These are phyloP conservation scores for Diabrotica virgifera DNA, from an alignment of 1,140 invertebrate species.

Conservation along the genomic window DNA sequence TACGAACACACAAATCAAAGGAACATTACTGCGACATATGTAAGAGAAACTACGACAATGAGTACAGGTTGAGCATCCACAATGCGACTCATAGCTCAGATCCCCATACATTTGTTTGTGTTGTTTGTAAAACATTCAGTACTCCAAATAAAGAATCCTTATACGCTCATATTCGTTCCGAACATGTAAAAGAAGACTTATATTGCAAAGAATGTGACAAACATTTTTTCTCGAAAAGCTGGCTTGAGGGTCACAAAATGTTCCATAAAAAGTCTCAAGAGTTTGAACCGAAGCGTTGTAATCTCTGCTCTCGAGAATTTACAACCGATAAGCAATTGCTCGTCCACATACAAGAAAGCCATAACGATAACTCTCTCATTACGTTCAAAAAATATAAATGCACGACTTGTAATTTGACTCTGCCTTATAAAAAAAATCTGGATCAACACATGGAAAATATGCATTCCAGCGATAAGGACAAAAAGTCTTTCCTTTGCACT, in stretches of 20 bases:
- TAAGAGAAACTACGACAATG: neutral
- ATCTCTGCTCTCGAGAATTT: neutral
- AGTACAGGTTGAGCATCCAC: neutral
- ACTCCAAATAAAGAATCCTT: neutral
- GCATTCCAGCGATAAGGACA: neutral
- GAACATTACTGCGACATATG: neutral
- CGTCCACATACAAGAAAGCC: neutral
- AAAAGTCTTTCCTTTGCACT: neutral
- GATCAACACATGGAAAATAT: neutral
- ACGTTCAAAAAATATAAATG: no score
- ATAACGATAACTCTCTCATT: no score
- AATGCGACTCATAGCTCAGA: neutral
- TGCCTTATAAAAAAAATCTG: neutral
- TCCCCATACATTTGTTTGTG: neutral
- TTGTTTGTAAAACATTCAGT: neutral
- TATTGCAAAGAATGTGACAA: neutral
- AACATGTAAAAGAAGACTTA: neutral
- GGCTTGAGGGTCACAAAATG: neutral
- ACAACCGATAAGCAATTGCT: no score
- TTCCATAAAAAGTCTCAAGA: neutral
- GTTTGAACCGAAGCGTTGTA: neutral
- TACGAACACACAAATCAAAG: constrained; percentile 26
- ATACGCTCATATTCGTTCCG: neutral
- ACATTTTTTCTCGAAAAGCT: neutral
- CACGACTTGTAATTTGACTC: neutral